Conservation (phyloP, 1,140 invertebrate species). For the Drosophila orena region DNA sequence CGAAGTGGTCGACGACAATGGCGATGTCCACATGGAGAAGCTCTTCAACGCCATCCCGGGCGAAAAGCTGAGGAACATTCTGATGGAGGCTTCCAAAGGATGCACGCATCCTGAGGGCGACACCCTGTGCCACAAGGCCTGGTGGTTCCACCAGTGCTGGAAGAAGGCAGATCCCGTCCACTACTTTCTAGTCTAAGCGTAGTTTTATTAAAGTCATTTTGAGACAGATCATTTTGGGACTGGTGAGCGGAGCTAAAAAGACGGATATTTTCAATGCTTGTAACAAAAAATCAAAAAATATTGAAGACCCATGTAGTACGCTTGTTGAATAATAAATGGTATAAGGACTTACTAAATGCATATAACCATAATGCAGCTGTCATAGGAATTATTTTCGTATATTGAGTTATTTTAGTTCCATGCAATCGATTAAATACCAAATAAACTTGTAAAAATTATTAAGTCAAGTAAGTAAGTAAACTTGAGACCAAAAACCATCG, state of each 20-base stretch:
- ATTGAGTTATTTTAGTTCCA: no score
- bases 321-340: not conserved
- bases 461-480: not conserved
- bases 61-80: slow-evolving; percentile 43
- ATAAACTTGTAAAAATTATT: no score
- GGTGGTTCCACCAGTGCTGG: slow-evolving; percentile 83
- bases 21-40: slow-evolving; percentile 75
- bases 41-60: slow-evolving; percentile 54
- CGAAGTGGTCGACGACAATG: slow-evolving; percentile 74
- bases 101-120: slow-evolving; percentile 73
- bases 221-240: not conserved
- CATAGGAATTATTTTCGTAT: not conserved
- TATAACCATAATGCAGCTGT: not conserved
- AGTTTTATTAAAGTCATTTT: not conserved
- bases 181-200: slow-evolving; percentile 48
- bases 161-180: slow-evolving; percentile 77
- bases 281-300: no score
- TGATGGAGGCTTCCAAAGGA: slow-evolving; percentile 63
- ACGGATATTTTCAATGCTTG: not conserved
- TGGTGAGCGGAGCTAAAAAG: not conserved
- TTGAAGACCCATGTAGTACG: no score
- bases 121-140: slow-evolving; percentile 75
- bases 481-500: not conserved
- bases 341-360: not conserved
- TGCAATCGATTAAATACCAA: no score